A percentile compares a stretch with the other conserved stretches of the same genome.
phyloP scores from a whole-genome alignment of 2,113 vertebrate genomes.

The Plecotus auritus region DNA sequence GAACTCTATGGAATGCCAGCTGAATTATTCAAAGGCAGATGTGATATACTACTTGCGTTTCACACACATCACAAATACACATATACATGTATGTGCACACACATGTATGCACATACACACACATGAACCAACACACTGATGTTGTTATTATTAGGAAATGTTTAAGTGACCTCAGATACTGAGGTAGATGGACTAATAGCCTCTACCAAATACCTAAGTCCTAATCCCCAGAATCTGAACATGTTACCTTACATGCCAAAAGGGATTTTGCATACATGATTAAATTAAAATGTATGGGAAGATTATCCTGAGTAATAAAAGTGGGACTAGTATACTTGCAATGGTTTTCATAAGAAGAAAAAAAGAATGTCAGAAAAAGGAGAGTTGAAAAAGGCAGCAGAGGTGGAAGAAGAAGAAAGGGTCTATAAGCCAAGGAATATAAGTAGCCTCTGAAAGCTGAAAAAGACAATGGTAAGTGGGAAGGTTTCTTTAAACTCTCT shows the following conservation, averaged over 20 bases:
- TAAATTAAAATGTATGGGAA: not conserved
- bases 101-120: rapidly evolving
- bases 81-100: too few species aligned
- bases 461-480: not conserved
- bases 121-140: too few species aligned
- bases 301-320: not conserved
- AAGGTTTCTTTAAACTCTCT: too few species aligned
- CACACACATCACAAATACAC: not conserved
- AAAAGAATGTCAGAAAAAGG: not conserved
- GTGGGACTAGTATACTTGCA: not conserved
- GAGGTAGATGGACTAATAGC: not conserved
- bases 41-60: not conserved
- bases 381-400: not conserved
- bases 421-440: too few species aligned
- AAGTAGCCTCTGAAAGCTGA: not conserved
- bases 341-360: not conserved
- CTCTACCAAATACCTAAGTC: not conserved
- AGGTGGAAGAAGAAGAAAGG: not conserved
- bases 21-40: not conserved
- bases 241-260: not conserved
- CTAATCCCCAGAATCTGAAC: not conserved
- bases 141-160: not conserved
- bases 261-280: not conserved
- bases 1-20: not conserved
- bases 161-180: not conserved